These are phyloP conservation scores for Sebastes iracundus DNA, from an alignment of 2,797 vertebrate genomes.

Conservation along the genomic window DNA sequence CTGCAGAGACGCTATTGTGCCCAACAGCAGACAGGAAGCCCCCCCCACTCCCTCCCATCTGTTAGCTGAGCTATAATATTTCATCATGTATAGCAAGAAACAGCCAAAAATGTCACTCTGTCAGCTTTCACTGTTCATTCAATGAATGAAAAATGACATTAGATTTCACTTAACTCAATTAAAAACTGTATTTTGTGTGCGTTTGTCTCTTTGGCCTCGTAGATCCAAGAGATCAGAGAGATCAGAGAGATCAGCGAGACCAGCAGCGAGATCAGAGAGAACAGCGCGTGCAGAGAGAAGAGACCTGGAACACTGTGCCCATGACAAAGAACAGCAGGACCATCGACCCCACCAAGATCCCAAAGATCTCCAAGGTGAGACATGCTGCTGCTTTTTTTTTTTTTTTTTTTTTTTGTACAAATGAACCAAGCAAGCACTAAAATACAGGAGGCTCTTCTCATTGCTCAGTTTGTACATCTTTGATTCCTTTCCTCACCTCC, in stretches of 20 bases:
- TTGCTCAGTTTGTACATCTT: neutral
- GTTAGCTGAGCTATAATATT: conserved; percentile 27
- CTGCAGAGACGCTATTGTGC: conserved; percentile 60
- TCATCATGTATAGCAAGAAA: neutral
- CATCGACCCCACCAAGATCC: conserved; percentile 96
- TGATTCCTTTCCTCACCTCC: neutral
- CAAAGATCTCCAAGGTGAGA: conserved; percentile 98
- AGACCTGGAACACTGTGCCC: conserved; percentile 98
- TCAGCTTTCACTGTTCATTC: neutral
- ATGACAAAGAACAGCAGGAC: conserved; percentile 96
- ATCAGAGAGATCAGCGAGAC: conserved; percentile 56
- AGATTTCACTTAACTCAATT: neutral
- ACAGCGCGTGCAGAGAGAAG: conserved; percentile 86
- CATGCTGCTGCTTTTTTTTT: neutral
- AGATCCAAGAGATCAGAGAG: conserved; percentile 69
- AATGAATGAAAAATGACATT: neutral
- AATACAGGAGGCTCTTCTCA: neutral
- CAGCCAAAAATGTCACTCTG: neutral
- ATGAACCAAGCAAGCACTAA: neutral
- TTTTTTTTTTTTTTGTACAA: neutral
- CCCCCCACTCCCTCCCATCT: conserved; percentile 29
- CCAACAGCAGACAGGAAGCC: conserved; percentile 54
- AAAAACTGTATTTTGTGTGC: neutral
- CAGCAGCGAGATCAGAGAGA: conserved; percentile 87
- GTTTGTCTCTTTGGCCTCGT: neutral